phyloP scores from a whole-genome alignment of 2,797 vertebrate genomes.

The Mormyrops boulengeri region DNA sequence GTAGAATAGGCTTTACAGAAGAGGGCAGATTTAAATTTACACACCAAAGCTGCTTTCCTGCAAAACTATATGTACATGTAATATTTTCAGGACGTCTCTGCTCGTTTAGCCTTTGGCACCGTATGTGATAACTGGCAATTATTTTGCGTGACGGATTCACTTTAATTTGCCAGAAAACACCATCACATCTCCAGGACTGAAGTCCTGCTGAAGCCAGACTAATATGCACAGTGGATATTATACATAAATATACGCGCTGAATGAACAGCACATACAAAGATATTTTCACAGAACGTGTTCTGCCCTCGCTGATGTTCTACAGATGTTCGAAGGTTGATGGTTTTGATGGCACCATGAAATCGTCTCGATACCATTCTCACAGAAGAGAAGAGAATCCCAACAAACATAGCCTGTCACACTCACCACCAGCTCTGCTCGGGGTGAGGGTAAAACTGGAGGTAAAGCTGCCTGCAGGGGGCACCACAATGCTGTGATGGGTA shows the following conservation, averaged over 20 bases:
- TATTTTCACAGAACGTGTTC: neutral
- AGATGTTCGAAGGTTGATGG: neutral
- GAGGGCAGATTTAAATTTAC: neutral
- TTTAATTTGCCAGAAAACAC: conserved; percentile 7
- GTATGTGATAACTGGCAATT: conserved; percentile 3
- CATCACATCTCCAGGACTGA: neutral
- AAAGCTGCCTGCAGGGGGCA: neutral
- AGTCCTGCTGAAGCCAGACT: neutral
- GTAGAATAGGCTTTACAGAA: neutral
- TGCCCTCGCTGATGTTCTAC: neutral
- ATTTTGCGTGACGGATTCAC: neutral
- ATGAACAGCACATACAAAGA: neutral
- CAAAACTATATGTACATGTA: conserved; percentile 1
- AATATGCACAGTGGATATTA: conserved; percentile 10
- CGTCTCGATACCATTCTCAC: neutral
- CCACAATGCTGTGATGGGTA: neutral
- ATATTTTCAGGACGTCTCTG: neutral
- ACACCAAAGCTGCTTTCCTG: neutral
- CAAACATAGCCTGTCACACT: neutral
- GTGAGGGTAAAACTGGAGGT: neutral
- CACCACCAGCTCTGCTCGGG: neutral
- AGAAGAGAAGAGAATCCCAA: neutral
- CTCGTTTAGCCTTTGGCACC: conserved; percentile 14
- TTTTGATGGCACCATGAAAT: conserved; percentile 1
- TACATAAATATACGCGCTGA: neutral